Base-by-base conservation (phyloP, 2,113 vertebrate species). In the Suncus etruscus region DNA sequence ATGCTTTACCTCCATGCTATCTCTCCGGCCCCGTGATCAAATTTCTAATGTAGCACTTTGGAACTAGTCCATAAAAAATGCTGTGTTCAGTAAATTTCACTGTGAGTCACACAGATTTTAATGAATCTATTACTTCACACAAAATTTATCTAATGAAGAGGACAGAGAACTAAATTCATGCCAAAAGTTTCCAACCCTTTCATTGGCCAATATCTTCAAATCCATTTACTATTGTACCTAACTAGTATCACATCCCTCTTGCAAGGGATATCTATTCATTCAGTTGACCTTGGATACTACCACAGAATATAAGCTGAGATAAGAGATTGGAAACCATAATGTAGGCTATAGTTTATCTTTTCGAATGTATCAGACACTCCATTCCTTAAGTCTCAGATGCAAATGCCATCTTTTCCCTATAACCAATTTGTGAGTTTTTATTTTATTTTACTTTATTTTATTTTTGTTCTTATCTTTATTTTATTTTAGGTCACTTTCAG, bases 91-190 rank as follows among this genome's bases (percentile, higher is more conserved):
- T 73, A 73, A 27, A 69, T 88, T 70, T 54, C 29, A 45, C 22
- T 48, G 5, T 54, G 48, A 22, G 25, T 91, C 72, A 81, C 20
- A 65, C 47, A 29, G 63, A 86, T 73, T 89, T 51, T 81, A 73
- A 75, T 72, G 58, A 79, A 29, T 32, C 25, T 69, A 79, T 77
- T 25, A 24, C 45, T 76, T 93, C 18, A 58, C 66, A 5, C 20
- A 76, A 82, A 90, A 74, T 32, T 79, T 82, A 54, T 24, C 25
- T 82, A 87, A 61, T 66, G 51, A 78, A 70, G 70, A 90, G 69
- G 8, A 68, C 15, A 50, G 48, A 87, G 47, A 45, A 45, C 6
- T 70, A 14, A 58, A 69, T 24, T 74, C 63, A 39, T 8, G 14
- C n/a, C 58, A 11, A 47, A 61, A 16, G 16, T 27, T 80, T 68